These are phyloP conservation scores for Hyaena hyaena DNA, from an alignment of 2,113 vertebrate species.

Conservation along the genomic window DNA sequence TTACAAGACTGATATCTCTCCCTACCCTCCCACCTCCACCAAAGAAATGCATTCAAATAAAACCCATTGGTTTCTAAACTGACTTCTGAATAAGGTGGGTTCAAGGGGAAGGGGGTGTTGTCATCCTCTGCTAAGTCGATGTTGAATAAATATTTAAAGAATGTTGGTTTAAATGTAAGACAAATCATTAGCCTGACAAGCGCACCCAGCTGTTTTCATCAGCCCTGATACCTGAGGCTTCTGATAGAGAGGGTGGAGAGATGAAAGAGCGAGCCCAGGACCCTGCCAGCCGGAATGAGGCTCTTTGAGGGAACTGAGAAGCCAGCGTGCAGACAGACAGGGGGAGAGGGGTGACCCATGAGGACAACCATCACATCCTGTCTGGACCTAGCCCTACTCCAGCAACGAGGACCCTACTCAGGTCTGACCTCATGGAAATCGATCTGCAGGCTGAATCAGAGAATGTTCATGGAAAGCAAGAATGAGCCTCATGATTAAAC, in stretches of 20 bases:
- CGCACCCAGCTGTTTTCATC: background rate
- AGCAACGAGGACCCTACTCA: background rate
- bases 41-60: background rate
- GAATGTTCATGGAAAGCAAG: background rate
- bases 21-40: background rate
- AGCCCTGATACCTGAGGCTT: background rate
- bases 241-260: background rate
- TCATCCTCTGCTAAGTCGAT: background rate
- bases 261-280: background rate
- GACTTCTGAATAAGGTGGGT: background rate
- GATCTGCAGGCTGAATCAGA: background rate
- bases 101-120: background rate
- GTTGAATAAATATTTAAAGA: background rate
- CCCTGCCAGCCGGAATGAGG: background rate
- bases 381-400: background rate
- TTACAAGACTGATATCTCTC: background rate
- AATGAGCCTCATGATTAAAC: background rate
- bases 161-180: background rate
- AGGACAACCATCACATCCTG: accelerated
- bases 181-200: background rate
- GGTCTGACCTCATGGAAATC: background rate
- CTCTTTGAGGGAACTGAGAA: background rate
- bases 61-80: background rate
- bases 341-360: background rate
- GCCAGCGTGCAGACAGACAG: background rate